Percentiles rank a stretch among this genome's conserved stretches.
These are phyloP conservation scores for Neopelma chrysocephalum DNA, from an alignment of 2,797 vertebrate species.

Conservation along the genomic window DNA sequence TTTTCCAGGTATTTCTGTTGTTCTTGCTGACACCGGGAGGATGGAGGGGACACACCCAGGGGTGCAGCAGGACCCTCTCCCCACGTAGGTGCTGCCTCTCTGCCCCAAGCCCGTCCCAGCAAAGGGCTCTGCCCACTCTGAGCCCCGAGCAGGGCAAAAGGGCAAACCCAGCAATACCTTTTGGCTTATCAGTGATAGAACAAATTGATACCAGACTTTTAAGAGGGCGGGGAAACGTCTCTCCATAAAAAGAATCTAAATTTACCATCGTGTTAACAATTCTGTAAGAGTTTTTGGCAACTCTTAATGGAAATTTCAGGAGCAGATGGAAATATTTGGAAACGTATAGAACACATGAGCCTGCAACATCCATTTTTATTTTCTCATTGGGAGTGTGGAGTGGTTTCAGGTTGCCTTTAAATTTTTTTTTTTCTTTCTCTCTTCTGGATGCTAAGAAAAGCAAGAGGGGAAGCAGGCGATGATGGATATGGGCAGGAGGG, in stretches of 20 bases:
- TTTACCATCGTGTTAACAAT: slow-evolving; percentile 71
- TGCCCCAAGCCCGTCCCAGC: not conserved
- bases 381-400: slow-evolving; percentile 63
- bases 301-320: slow-evolving; percentile 74
- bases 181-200: slow-evolving; percentile 68
- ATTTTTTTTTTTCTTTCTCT: slow-evolving; percentile 5
- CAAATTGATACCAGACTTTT: slow-evolving; percentile 63
- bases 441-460: slow-evolving; percentile 61
- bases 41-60: not conserved
- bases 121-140: not conserved
- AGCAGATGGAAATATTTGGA: slow-evolving; percentile 81
- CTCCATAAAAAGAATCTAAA: slow-evolving; percentile 69
- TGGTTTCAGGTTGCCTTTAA: slow-evolving; percentile 59
- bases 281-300: slow-evolving; percentile 75
- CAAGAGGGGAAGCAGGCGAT: slow-evolving; percentile 32
- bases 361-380: slow-evolving; percentile 74
- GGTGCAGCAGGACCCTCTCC: not conserved
- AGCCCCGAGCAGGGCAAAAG: not conserved
- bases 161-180: slow-evolving; percentile 59
- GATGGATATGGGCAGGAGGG: not conserved
- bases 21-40: not conserved
- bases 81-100: fast-evolving
- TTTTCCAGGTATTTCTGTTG: not conserved
- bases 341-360: slow-evolving; percentile 71
- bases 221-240: slow-evolving; percentile 55